Evolutionary conservation across 2,113 vertebrate species (phyloP).

Genomic region (Lepisosteus osseus): DNA sequence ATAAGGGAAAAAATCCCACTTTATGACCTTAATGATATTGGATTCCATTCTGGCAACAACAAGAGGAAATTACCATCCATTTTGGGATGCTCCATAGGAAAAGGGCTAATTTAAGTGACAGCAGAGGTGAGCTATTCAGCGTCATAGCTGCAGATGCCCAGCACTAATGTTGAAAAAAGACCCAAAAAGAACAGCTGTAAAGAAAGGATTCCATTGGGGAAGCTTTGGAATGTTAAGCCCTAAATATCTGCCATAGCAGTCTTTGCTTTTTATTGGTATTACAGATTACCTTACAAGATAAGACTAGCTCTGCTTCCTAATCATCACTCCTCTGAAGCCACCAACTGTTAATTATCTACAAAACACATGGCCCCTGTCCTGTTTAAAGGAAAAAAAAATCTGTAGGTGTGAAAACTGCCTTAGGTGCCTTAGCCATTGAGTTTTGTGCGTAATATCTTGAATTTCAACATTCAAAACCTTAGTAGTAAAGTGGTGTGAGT

Average conservation of each 20-base stretch:
- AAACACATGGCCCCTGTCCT: neutral
- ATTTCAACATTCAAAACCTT: no score
- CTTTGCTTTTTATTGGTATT: neutral
- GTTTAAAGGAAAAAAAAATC: neutral
- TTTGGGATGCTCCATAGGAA: slow-evolving; percentile 30
- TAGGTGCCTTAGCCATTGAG: no score
- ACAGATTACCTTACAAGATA: neutral
- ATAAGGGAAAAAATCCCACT: neutral
- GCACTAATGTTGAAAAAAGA: neutral
- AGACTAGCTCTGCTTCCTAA: neutral
- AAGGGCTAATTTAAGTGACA: slow-evolving; percentile 12
- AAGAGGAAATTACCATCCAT: slow-evolving; percentile 29
- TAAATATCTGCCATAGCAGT: slow-evolving; percentile 2
- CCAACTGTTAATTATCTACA: neutral
- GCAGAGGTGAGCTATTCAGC: neutral
- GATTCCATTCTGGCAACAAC: slow-evolving; percentile 26
- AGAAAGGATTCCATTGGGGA: neutral
- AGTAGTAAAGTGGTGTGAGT: no score
- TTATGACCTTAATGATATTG: neutral
- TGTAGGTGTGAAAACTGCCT: neutral
- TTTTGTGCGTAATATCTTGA: no score
- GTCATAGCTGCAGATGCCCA: neutral
- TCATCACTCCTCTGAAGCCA: neutral
- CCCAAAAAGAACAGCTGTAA: neutral
- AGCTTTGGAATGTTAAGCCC: slow-evolving; percentile 10